Evolutionary conservation across 2,113 vertebrate genomes (phyloP).

Genomic region (Mesembrinibis cayennensis): DNA sequence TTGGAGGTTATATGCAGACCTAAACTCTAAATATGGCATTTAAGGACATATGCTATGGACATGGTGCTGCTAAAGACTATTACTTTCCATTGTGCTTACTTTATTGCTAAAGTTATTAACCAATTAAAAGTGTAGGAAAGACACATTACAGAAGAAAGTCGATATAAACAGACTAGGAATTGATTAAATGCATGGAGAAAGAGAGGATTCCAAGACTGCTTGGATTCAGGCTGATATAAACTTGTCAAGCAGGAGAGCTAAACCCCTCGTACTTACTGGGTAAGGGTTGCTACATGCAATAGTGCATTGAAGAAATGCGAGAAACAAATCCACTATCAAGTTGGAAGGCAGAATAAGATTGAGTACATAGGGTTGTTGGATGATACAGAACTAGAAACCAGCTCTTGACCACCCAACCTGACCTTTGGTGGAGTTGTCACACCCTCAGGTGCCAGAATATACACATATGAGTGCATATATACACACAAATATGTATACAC

Average conservation of each 20-base stretch:
- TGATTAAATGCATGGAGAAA: background rate
- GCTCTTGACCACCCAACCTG: accelerated
- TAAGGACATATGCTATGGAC: background rate
- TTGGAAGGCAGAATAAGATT: background rate
- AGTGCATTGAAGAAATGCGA: background rate
- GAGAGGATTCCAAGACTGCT: background rate
- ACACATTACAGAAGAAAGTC: background rate
- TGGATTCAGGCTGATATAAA: background rate
- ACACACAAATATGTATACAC: background rate
- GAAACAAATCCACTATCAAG: background rate
- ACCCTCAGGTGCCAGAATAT: background rate
- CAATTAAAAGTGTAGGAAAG: background rate
- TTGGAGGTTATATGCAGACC: background rate
- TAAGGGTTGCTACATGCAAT: background rate
- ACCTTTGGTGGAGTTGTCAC: background rate
- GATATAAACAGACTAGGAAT: background rate
- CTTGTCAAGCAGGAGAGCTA: background rate
- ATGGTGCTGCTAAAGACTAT: background rate
- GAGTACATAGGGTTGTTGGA: background rate
- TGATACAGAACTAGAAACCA: background rate
- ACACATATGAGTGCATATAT: accelerated
- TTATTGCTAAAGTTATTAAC: background rate
- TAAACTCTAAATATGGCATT: background rate
- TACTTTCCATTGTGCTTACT: background rate
- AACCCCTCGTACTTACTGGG: background rate